phyloP scores from a whole-genome alignment of 2,113 vertebrate genomes.

The Salminus brasiliensis region DNA sequence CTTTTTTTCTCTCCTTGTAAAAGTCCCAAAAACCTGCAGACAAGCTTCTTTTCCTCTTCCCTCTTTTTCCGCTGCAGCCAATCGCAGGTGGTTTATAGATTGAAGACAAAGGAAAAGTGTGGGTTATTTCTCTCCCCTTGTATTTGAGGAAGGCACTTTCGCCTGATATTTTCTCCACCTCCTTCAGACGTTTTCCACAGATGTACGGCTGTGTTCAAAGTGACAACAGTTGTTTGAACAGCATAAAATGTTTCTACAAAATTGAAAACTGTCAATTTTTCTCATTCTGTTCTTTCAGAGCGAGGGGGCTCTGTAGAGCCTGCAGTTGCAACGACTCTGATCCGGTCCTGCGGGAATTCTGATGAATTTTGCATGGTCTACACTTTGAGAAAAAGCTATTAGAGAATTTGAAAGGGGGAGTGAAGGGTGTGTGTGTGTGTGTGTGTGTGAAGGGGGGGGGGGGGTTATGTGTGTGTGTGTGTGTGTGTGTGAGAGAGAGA shows the following conservation, averaged over 20 bases:
- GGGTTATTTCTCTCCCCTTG: background rate
- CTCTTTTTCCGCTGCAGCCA: background rate
- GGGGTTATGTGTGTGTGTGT: background rate
- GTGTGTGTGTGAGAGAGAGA: background rate
- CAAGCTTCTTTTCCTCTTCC: background rate
- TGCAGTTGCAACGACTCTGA: conserved; percentile 34
- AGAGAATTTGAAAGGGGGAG: conserved; percentile 37
- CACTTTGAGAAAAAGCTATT: conserved; percentile 56
- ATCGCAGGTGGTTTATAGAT: background rate
- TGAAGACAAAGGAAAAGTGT: background rate
- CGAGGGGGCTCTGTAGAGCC: background rate
- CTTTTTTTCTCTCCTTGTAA: too few relatives aligned
- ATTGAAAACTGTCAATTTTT: conserved; percentile 26
- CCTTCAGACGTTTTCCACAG: background rate
- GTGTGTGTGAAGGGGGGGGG: background rate
- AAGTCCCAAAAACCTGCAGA: background rate
- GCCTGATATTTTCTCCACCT: conserved; percentile 11
- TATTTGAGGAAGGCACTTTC: background rate
- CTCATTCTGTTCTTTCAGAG: conserved; percentile 1
- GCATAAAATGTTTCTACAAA: conserved; percentile 22
- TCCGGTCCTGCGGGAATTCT: conserved; percentile 45
- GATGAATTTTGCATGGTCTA: conserved; percentile 57
- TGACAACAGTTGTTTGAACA: background rate
- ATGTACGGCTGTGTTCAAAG: conserved; percentile 3
- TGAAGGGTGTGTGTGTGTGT: conserved; percentile 7